Evolutionary conservation across 2,113 vertebrate genomes (phyloP).

Genomic region (Dicaeum eximium): DNA sequence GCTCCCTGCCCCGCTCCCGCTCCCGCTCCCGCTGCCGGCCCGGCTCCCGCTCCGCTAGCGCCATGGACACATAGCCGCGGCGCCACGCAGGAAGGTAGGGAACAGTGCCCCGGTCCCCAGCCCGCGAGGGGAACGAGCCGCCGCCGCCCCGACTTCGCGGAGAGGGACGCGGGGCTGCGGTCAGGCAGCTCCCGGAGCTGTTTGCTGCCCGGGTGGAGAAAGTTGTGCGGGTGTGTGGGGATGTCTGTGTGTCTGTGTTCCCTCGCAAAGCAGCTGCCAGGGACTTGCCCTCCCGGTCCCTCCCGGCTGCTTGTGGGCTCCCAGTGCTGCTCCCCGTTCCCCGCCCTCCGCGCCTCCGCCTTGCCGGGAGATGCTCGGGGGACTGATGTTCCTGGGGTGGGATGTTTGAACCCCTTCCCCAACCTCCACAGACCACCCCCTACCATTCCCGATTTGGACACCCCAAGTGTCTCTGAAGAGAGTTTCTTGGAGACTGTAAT

Average conservation of each 20-base stretch:
- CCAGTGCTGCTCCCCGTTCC: neutral
- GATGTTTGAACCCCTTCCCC: neutral
- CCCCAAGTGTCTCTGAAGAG: neutral
- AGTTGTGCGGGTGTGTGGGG: neutral
- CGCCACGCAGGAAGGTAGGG: constrained; percentile 39
- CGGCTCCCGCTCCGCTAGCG: neutral
- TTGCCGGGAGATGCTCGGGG: neutral
- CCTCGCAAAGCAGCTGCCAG: neutral
- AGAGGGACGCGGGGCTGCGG: neutral
- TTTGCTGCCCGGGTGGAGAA: neutral
- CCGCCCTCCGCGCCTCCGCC: neutral
- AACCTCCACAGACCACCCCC: neutral
- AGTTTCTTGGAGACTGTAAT: neutral
- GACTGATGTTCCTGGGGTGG: neutral
- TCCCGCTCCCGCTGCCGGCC: neutral
- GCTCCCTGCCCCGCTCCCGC: neutral
- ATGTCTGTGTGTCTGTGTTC: neutral
- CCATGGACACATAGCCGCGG: constrained; percentile 32
- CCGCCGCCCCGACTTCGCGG: neutral
- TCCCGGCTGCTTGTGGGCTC: neutral
- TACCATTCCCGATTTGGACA: neutral
- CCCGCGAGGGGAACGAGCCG: neutral
- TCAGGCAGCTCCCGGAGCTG: neutral
- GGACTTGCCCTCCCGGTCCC: neutral
- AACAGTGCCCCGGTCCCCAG: neutral